These are phyloP conservation scores for Catonia carolina DNA, from an alignment of 2,888 invertebrate species.

Conservation along the genomic window DNA sequence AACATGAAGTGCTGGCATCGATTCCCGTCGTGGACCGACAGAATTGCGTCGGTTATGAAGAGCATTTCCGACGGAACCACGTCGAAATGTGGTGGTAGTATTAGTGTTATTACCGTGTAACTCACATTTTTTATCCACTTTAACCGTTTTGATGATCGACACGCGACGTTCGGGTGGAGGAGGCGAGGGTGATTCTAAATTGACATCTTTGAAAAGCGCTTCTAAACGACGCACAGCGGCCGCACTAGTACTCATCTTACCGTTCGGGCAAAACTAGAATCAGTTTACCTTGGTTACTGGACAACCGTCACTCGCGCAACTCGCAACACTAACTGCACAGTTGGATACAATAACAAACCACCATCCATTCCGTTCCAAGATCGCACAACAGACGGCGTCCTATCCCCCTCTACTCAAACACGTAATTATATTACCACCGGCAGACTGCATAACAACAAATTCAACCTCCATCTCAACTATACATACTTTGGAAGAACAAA, in stretches of 20 bases:
- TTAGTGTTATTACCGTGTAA: conserved; percentile 53
- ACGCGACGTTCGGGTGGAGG: conserved; percentile 34
- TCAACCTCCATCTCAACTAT: not conserved
- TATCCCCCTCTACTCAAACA: not conserved
- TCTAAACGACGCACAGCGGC: conserved; percentile 64
- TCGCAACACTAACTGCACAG: conserved; percentile 3
- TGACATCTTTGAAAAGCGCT: conserved; percentile 61
- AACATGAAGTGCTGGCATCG: conserved; percentile 39
- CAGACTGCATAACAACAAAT: not conserved
- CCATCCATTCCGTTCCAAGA: not conserved
- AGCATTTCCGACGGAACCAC: conserved; percentile 51
- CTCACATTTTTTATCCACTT: conserved; percentile 60
- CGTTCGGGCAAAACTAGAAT: not conserved
- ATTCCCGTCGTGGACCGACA: conserved; percentile 45
- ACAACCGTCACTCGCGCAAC: conserved; percentile 2
- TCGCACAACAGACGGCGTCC: not conserved
- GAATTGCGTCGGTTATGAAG: conserved; percentile 43
- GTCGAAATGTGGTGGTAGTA: conserved; percentile 46
- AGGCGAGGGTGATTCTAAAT: conserved; percentile 45
- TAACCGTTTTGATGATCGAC: conserved; percentile 45
- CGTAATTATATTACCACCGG: not conserved
- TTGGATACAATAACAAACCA: too few species aligned
- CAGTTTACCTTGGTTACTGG: not conserved
- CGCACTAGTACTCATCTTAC: conserved; percentile 39
- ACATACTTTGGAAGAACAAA: not conserved